These are phyloP conservation scores for Scolopax mira DNA, from an alignment of 2,113 vertebrate genomes.

Conservation along the genomic window DNA sequence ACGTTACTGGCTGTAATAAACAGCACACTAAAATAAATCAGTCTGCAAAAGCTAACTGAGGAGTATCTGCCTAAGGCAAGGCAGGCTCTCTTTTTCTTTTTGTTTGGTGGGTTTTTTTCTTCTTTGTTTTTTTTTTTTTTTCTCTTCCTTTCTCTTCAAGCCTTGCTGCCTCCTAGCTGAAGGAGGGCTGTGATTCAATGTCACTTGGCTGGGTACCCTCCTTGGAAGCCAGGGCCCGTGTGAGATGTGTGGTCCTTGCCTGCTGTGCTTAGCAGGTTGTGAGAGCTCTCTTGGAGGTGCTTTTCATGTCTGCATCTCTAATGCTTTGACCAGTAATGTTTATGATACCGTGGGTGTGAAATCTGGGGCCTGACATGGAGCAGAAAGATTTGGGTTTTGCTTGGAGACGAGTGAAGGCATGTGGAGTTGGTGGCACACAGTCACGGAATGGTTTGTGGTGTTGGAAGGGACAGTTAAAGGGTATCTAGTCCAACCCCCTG, in stretches of 20 bases:
- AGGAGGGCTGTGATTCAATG: neutral
- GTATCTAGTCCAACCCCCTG: neutral
- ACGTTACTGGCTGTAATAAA: neutral
- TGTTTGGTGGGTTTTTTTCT: neutral
- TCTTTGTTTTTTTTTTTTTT: neutral
- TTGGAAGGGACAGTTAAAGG: neutral
- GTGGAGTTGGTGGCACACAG: neutral
- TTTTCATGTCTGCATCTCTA: neutral
- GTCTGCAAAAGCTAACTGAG: neutral
- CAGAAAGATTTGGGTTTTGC: neutral
- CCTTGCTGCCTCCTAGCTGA: neutral
- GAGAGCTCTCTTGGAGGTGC: neutral
- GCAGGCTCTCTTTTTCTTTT: neutral
- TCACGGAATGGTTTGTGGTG: neutral
- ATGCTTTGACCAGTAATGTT: neutral
- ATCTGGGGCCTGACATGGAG: neutral
- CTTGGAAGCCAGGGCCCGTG: neutral
- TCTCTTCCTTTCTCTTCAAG: neutral
- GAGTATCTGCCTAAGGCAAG: slow-evolving; percentile 19
- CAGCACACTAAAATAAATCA: neutral
- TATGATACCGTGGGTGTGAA: neutral
- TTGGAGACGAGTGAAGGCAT: neutral
- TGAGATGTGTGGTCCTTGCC: neutral
- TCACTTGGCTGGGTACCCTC: neutral
- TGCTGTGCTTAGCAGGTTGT: neutral